A percentile compares a stretch with the other conserved stretches of the same genome.
Conservation (phyloP, 2,113 vertebrate species). For the Bolborhynchus lineola region DNA sequence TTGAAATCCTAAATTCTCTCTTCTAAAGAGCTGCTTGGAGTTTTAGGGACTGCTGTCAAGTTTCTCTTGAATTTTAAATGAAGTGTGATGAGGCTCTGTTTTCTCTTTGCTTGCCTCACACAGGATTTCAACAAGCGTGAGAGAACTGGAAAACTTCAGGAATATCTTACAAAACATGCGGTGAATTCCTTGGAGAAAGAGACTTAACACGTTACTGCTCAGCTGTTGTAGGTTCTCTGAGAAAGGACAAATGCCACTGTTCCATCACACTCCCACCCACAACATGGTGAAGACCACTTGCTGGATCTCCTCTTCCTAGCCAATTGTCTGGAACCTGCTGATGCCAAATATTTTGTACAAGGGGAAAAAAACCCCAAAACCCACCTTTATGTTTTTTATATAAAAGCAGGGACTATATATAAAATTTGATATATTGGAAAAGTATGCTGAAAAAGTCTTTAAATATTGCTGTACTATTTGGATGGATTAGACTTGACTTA, state of each 20-base stretch:
- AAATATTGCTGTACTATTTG: not conserved
- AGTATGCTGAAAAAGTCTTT: not conserved
- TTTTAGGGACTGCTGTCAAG: not conserved
- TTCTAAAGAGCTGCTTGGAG: not conserved
- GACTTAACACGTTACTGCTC: not conserved
- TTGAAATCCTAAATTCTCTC: not conserved
- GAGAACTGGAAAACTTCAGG: constrained; percentile 89
- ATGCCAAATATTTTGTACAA: not conserved
- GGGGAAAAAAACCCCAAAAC: not conserved
- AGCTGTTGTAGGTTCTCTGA: not conserved
- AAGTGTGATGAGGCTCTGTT: fast-evolving
- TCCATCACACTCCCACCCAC: not conserved
- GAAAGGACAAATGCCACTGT: not conserved
- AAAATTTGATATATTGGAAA: not conserved
- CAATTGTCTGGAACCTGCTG: constrained; percentile 19
- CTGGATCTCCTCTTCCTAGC: not conserved
- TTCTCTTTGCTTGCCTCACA: not conserved
- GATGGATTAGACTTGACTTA: not conserved
- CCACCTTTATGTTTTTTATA: not conserved
- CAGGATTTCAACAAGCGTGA: constrained; percentile 91
- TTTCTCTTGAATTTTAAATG: not conserved
- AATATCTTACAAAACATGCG: constrained; percentile 73
- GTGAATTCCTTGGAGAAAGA: not conserved
- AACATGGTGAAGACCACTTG: not conserved
- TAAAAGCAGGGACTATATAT: not conserved